phyloP scores from a whole-genome alignment of 1,140 invertebrate species.

The Leucophenga varia region DNA sequence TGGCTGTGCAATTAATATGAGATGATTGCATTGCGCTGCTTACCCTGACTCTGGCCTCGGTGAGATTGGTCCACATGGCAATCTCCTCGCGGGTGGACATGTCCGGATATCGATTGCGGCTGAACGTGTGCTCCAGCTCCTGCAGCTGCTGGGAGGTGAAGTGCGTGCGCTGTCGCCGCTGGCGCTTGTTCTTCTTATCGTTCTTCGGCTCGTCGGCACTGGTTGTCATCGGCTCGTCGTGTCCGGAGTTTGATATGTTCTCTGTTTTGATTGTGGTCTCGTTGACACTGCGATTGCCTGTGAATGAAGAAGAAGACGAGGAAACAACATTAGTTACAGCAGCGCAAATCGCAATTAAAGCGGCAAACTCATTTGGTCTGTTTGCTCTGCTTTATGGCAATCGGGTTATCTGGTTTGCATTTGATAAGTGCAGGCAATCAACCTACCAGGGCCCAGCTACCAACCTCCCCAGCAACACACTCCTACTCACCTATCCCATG shows the following conservation, averaged over 20 bases:
- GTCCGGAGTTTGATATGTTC: constrained; percentile 59
- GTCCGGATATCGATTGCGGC: constrained; percentile 96
- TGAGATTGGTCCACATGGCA: constrained; percentile 97
- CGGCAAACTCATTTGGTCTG: background rate
- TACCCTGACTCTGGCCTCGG: constrained; percentile 96
- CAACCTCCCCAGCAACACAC: too few relatives aligned
- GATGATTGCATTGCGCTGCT: constrained; percentile 61
- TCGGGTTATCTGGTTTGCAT: too few relatives aligned
- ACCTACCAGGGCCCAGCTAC: too few relatives aligned
- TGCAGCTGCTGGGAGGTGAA: constrained; percentile 95
- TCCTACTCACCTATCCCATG: too few relatives aligned
- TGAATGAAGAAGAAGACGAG: constrained; percentile 22
- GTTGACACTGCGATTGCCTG: constrained; percentile 65
- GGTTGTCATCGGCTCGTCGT: constrained; percentile 58
- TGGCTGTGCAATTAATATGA: constrained; percentile 34
- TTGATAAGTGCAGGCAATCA: too few relatives aligned
- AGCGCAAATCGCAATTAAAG: too few relatives aligned
- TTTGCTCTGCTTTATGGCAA: too few relatives aligned
- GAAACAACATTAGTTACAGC: too few relatives aligned
- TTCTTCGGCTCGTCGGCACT: constrained; percentile 73
- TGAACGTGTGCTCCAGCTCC: constrained; percentile 91
- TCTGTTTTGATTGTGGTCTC: constrained; percentile 73
- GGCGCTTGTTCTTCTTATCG: constrained; percentile 85
- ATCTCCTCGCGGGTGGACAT: constrained; percentile 99
- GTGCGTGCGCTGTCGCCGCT: constrained; percentile 89